These are phyloP conservation scores for Masticophis lateralis DNA, from an alignment of 2,797 vertebrate species.

Conservation along the genomic window DNA sequence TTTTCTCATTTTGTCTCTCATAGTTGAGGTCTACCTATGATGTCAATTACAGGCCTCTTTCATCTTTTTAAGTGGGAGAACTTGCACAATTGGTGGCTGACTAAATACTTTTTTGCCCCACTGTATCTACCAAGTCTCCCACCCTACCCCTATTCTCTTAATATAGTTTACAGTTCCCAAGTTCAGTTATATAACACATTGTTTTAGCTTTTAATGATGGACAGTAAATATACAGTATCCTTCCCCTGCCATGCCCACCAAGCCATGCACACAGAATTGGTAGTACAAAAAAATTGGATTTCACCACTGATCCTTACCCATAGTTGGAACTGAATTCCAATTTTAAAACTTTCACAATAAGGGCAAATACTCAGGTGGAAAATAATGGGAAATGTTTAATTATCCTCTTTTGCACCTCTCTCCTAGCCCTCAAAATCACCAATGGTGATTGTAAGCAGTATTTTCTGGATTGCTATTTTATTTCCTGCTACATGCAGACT, in stretches of 20 bases:
- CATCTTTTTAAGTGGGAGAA: too few species aligned
- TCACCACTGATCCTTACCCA: background rate
- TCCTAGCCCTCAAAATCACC: background rate
- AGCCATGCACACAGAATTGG: too few species aligned
- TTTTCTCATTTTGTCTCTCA: too few species aligned
- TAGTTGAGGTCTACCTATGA: too few species aligned
- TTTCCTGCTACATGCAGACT: background rate
- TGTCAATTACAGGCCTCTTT: too few species aligned
- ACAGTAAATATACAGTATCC: slow-evolving; percentile 23
- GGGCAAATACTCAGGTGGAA: background rate
- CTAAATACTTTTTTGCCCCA: too few species aligned
- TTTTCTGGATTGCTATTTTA: background rate
- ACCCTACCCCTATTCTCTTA: background rate
- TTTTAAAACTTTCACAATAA: slow-evolving; percentile 22
- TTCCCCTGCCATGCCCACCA: too few species aligned
- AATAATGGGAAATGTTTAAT: background rate
- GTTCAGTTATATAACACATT: slow-evolving; percentile 58
- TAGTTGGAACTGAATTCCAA: slow-evolving; percentile 6
- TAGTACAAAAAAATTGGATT: too few species aligned
- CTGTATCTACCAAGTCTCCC: background rate
- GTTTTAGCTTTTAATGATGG: slow-evolving; percentile 42
- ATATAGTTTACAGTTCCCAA: slow-evolving; percentile 58
- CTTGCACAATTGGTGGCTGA: too few species aligned
- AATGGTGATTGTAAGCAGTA: background rate
- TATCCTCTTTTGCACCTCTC: background rate